Base-by-base conservation (phyloP, 2,797 vertebrate genomes). In the Ptychobarbus kaznakovi region DNA sequence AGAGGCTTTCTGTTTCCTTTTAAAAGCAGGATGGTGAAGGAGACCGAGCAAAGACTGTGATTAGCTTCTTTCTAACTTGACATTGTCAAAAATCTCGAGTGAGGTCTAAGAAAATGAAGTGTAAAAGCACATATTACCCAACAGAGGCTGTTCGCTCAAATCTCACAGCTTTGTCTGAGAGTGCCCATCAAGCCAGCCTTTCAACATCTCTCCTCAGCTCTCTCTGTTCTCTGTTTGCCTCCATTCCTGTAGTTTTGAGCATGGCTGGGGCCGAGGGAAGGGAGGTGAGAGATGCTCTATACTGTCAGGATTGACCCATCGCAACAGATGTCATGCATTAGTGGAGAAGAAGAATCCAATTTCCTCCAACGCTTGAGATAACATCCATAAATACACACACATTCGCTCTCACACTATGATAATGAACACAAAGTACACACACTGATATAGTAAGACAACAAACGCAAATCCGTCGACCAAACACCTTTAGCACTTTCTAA, bases 71-170 rank as follows among this genome's bases (percentile, higher is more conserved):
- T 84, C 86, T 84, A 82, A 83, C 82, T 69, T 83, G 80, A 83
- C 82, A 81, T 79, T 81, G 84, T 87, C 84, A 88, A 75, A 88
- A 81, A 85, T 72, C 73, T 83, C 25, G 8, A 80, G 74, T 28
- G 85, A 80, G 80, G 56, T 68, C 83, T 75, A 65, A 65, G 73
- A 86, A 86, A 88, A 82, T 88, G 84, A 87, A 81, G 74, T 87
- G 75, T 87, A 89, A 89, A 87, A 89, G 81, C 74, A 86, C 79
- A 78, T 77, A 87, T 82, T 86, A 84, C 61, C 70, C 78, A 82
- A 85, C 81, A 83, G 72, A 61, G 75, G n/a, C 44, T 46, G 69
- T 80, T 86, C 84, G 51, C 51, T 85, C 40, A 86, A 83, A 80
- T 87, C 83, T 79, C 81, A 38, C 28, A 18, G 77, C 78, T 81